Evolutionary conservation across 2,113 vertebrate species (phyloP), one percentile per base, ranked within the genome.

Genomic region (Sclerurus mexicanus): DNA sequence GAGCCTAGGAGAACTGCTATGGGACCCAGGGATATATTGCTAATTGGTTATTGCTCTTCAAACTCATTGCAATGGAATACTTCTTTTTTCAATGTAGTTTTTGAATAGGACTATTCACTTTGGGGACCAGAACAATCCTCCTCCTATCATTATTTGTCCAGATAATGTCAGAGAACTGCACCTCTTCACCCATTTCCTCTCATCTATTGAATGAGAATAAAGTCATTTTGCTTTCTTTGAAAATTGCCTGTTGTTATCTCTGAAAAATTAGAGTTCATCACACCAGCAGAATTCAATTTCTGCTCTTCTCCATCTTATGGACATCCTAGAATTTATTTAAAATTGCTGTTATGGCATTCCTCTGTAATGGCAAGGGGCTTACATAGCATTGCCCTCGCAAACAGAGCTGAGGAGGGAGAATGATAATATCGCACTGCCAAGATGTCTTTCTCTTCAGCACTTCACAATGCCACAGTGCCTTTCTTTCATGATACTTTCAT

Each of bases 201-300:
- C 23, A n/a, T 84, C 64, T 86, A 7, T 73, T 42, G 53, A 90
- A 90, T 75, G 64, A 74, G 28, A 79, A 77, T 55, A 74, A 84
- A 84, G 42, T 31, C 16, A 40, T 12, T 71, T 47, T 44, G 25
- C 16, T 40, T 90, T 67, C 44, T n/a, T 74, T 67, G 28, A 90
- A 92, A 93, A 72, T 63, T 68, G 13, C 35, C 6, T 76, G 42
- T 64, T 79, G 50, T 28, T 84, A 33, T 44, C 47, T 74, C 68
- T 86, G 75, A 92, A 92, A 95, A 93, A 80, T 91, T 69, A 52
- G 33, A 88, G 72, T 67, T 91, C 47, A 86, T 63, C 28, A 52
- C 22, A 68, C 10, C 11, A 92, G 22, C 52, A 88, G 30, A 49
- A 84, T 75, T 87, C 16, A 10, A 59, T 75, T 94, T 95, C 68